A percentile compares a stretch with the other conserved stretches of the same genome.
Evolutionary conservation across 2,113 vertebrate genomes (phyloP).

Genomic region (Helogale parvula): DNA sequence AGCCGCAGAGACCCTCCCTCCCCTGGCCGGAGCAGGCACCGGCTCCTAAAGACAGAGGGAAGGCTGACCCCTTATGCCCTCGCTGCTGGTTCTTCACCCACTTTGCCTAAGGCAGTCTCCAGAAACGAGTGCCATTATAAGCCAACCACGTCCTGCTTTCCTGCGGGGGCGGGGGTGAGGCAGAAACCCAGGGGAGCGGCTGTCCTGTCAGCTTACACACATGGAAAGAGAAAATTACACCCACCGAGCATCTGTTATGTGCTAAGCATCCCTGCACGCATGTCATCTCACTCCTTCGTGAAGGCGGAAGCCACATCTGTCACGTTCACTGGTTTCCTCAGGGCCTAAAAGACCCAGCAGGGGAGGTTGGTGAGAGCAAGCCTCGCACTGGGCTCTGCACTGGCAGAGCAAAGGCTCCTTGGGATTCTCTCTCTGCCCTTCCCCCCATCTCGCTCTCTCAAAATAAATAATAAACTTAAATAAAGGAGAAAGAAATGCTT

Average conservation of each 20-base stretch:
- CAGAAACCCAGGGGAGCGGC: constrained; percentile 13
- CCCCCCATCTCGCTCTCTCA: no score
- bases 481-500: background rate
- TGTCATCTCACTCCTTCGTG: background rate
- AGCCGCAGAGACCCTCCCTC: background rate
- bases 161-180: background rate
- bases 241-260: constrained; percentile 1
- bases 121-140: background rate
- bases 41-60: background rate
- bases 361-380: no score
- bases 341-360: background rate
- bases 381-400: no score
- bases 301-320: background rate
- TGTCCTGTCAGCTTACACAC: constrained; percentile 40
- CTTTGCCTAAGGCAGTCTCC: background rate
- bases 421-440: no score
- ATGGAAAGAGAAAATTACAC: constrained; percentile 33
- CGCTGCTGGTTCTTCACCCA: background rate
- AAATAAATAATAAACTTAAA: no score
- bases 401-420: no score
- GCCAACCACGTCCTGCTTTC: background rate
- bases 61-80: background rate
- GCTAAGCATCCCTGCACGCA: background rate
- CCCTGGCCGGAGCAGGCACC: background rate
- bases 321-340: background rate